A percentile compares a stretch with the other conserved stretches of the same genome.
phyloP scores from a whole-genome alignment of 2,797 vertebrate genomes.

The Muscicapa striata region DNA sequence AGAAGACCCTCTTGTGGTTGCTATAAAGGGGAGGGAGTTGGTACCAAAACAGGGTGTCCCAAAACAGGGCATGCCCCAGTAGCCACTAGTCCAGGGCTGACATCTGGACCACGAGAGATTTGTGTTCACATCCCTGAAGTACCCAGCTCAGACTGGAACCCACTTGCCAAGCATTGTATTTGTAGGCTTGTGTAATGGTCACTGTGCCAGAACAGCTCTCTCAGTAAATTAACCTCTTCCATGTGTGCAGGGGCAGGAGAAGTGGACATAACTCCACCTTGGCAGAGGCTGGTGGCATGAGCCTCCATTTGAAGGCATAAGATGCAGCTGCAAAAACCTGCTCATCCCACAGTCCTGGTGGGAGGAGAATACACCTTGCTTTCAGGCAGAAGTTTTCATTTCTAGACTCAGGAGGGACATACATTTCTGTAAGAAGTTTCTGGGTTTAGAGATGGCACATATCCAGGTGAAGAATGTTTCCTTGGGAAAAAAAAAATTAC shows the following conservation, averaged over 20 bases:
- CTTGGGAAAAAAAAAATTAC: neutral
- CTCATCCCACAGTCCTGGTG: neutral
- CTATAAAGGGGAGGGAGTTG: neutral
- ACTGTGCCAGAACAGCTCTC: neutral
- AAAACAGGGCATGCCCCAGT: neutral
- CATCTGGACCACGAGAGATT: neutral
- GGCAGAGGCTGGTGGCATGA: neutral
- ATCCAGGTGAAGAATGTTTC: constrained; percentile 26
- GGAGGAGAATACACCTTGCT: rapidly evolving
- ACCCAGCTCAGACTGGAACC: neutral
- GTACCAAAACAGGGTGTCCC: rapidly evolving
- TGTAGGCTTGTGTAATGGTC: neutral
- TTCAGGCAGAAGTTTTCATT: neutral
- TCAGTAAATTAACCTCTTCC: neutral
- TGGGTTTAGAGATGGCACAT: neutral
- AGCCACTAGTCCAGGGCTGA: neutral
- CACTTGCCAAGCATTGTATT: rapidly evolving
- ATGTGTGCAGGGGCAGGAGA: neutral
- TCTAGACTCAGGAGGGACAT: neutral
- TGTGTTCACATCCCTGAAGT: neutral
- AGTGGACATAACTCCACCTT: neutral
- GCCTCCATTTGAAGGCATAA: neutral
- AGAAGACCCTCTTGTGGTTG: neutral
- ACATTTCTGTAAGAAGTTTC: neutral
- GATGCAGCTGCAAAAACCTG: neutral